Evolutionary conservation across 1,140 invertebrate species (phyloP).

Genomic region (Lethrus apterus): DNA sequence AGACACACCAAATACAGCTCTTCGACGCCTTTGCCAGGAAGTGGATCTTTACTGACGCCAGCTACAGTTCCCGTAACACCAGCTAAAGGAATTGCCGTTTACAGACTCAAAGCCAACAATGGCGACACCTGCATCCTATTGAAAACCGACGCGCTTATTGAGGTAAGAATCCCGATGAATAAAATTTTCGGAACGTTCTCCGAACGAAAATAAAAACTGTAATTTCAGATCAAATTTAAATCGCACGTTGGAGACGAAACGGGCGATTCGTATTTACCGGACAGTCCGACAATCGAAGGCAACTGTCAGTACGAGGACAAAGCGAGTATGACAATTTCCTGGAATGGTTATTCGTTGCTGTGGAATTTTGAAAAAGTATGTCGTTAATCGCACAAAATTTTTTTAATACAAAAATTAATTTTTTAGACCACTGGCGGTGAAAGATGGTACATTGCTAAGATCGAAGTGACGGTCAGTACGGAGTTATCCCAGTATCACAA

Average conservation of each 20-base stretch:
- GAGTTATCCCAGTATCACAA: constrained; percentile 38
- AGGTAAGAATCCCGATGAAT: constrained; percentile 26
- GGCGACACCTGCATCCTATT: constrained; percentile 37
- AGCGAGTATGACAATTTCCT: constrained; percentile 59
- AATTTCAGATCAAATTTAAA: constrained; percentile 34
- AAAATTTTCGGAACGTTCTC: neutral
- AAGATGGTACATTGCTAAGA: constrained; percentile 71
- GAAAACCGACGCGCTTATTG: constrained; percentile 38
- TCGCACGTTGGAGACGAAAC: constrained; percentile 33
- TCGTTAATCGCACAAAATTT: neutral
- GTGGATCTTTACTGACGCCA: constrained; percentile 20
- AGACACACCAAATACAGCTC: constrained; percentile 29
- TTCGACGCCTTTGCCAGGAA: constrained; percentile 22
- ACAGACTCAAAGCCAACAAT: constrained; percentile 29
- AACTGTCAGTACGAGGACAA: constrained; percentile 61
- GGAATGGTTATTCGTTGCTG: constrained; percentile 60
- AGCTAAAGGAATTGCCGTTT: constrained; percentile 26
- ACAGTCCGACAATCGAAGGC: constrained; percentile 34
- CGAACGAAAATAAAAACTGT: no score
- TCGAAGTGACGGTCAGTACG: constrained; percentile 54
- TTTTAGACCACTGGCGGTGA: constrained; percentile 73
- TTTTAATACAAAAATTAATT: no score
- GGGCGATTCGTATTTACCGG: constrained; percentile 35
- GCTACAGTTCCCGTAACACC: constrained; percentile 19
- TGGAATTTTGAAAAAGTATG: constrained; percentile 65